Conservation (phyloP, 2,113 vertebrate genomes). For the Anguilla japonica region DNA sequence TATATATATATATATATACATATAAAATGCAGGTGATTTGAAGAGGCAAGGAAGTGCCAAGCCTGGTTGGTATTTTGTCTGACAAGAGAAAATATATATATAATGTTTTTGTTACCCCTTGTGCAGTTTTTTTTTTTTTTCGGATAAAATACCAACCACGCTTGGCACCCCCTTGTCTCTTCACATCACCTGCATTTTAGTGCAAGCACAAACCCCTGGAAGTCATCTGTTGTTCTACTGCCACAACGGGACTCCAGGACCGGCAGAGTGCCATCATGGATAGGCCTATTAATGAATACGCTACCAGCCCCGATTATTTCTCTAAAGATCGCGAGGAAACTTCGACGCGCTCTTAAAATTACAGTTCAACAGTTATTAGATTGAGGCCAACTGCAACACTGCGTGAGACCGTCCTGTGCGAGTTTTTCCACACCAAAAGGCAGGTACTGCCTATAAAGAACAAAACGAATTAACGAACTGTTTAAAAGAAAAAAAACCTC, state of each 20-base stretch:
- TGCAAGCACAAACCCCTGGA: too few relatives aligned
- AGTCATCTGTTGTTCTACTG: too few relatives aligned
- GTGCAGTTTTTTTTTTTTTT: not conserved
- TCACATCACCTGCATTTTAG: too few relatives aligned
- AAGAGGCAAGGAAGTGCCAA: too few relatives aligned
- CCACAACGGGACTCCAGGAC: not conserved
- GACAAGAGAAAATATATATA: too few relatives aligned
- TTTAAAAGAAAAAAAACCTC: not conserved
- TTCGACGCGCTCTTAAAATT: constrained; percentile 62
- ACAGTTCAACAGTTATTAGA: constrained; percentile 55
- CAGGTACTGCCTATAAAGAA: not conserved
- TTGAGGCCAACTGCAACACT: constrained; percentile 26
- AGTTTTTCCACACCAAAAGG: constrained; percentile 18
- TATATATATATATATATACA: too few relatives aligned
- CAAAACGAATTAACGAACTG: not conserved
- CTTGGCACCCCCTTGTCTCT: not conserved
- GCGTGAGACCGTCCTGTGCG: not conserved
- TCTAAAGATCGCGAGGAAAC: constrained; percentile 60
- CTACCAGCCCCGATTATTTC: constrained; percentile 59
- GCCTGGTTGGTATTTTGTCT: too few relatives aligned
- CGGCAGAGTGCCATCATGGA: not conserved
- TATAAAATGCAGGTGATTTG: too few relatives aligned
- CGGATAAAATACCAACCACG: not conserved
- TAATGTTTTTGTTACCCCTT: too few relatives aligned
- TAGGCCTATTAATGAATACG: constrained; percentile 25